Conservation (phyloP, 2,888 invertebrate species). For the Acronicta leporina region DNA sequence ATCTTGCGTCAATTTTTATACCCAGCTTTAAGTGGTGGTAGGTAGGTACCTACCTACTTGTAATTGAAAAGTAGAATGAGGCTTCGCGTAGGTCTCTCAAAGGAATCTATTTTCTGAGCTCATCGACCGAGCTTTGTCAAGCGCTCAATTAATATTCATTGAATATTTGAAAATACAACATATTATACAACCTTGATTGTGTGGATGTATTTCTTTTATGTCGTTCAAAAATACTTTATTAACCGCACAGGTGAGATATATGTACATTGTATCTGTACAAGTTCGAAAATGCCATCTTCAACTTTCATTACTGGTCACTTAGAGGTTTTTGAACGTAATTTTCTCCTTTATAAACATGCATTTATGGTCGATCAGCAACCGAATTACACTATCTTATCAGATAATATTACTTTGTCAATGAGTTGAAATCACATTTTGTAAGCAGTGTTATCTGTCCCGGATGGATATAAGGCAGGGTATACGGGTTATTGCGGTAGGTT, state of each 20-base stretch:
- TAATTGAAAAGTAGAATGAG: constrained; percentile 24
- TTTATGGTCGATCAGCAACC: neutral
- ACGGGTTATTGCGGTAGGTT: neutral
- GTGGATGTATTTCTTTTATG: constrained; percentile 18
- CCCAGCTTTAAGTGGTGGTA: no score
- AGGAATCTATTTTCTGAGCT: constrained; percentile 13
- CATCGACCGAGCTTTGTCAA: constrained; percentile 16
- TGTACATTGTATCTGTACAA: no score
- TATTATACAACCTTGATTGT: constrained; percentile 7
- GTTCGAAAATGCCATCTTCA: constrained; percentile 13
- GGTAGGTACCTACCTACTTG: constrained; percentile 9
- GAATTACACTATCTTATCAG: constrained; percentile 27
- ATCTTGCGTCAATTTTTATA: no score
- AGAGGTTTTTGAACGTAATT: neutral
- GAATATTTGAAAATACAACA: constrained; percentile 47
- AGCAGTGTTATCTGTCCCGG: constrained; percentile 3
- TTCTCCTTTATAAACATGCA: neutral
- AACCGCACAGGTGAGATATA: constrained; percentile 13
- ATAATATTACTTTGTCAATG: constrained; percentile 18
- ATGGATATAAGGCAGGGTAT: constrained; percentile 10
- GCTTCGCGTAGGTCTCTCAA: constrained; percentile 27
- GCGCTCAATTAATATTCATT: constrained; percentile 46
- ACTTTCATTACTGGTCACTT: neutral
- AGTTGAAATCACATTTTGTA: constrained; percentile 17
- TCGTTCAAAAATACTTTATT: constrained; percentile 19